Evolutionary conservation across 2,113 vertebrate species (phyloP).

Genomic region (Dipodomys spectabilis): DNA sequence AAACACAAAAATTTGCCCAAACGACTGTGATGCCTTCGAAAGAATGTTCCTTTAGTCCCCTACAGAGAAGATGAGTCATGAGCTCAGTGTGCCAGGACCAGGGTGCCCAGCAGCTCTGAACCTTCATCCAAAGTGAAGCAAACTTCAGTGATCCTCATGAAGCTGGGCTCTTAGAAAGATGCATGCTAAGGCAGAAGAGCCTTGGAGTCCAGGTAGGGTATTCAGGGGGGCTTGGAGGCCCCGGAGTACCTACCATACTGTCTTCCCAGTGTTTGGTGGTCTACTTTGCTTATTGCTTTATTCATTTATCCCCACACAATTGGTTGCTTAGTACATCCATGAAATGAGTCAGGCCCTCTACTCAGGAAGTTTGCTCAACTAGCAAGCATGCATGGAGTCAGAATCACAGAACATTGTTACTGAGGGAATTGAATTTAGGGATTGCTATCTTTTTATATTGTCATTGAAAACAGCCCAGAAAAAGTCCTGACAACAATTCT

Average conservation of each 20-base stretch:
- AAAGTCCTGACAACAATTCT: background rate
- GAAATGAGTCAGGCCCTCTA: background rate
- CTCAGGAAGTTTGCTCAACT: background rate
- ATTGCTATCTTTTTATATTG: background rate
- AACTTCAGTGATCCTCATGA: background rate
- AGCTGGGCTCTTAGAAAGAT: background rate
- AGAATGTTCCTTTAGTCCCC: background rate
- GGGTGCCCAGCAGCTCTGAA: background rate
- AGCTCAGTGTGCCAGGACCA: background rate
- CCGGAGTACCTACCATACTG: too few species aligned
- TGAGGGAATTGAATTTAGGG: background rate
- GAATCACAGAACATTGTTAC: background rate
- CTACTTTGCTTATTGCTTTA: background rate
- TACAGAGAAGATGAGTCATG: background rate
- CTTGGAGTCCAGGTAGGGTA: background rate
- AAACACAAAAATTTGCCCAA: background rate
- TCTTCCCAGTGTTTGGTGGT: background rate
- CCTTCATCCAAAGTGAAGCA: background rate
- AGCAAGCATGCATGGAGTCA: background rate
- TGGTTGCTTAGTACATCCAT: background rate
- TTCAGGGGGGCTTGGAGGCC: background rate
- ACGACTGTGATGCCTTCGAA: background rate
- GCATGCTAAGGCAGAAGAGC: background rate
- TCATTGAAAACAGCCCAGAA: background rate
- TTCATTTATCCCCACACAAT: background rate